Base-by-base conservation (phyloP, 2,888 invertebrate genomes). In the Leucoptera coffeella region DNA sequence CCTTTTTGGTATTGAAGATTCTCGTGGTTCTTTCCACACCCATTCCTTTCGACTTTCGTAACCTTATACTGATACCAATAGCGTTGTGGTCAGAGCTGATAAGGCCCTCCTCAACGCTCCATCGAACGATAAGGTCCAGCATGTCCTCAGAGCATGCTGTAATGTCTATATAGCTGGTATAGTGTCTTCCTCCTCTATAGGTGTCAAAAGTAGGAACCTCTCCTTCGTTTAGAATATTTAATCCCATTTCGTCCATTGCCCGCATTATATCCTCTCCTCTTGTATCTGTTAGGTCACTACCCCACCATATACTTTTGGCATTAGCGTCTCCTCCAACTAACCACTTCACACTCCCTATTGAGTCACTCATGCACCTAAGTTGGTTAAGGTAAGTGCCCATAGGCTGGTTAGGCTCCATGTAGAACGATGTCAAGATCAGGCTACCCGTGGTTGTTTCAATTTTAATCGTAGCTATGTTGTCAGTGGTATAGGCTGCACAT, bases 1-100 rank as follows among this genome's bases (percentile, higher is more conserved):
- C 26, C 12, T 37, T 38, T 23, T 33, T 37, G 4, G 36, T 37
- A 29, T 38, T 35, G 17, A 34, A 6, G 29, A 11, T 35, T 30
- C 10, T 34, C 37, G 4, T 38, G 27, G 8, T 14, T 20, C 12
- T 8, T 2, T 12, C n/a, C 7, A 6, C 14, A 3, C 4, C 7
- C n/a, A 8, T 4, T 10, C 4, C 21, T 4, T 4, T 9, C 4
- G n/a, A n/a, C n/a, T n/a, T n/a, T n/a, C n/a, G n/a, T n/a, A n/a
- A n/a, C n/a, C n/a, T n/a, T n/a, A n/a, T 4, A 6, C 14, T 15
- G 19, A 29, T 30, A 2, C 26, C 28, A 12, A 33, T 26, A 1
- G 31, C 28, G 20, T 31, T 33, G 27, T 31, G 33, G 19, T 33
- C 31, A 1, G 31, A 31, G 3, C 24, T 23, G 7, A 15, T 30